Evolutionary conservation across 2,888 invertebrate genomes (phyloP), one percentile per base, ranked within the genome.

Genomic region (Parelbella ahira): DNA sequence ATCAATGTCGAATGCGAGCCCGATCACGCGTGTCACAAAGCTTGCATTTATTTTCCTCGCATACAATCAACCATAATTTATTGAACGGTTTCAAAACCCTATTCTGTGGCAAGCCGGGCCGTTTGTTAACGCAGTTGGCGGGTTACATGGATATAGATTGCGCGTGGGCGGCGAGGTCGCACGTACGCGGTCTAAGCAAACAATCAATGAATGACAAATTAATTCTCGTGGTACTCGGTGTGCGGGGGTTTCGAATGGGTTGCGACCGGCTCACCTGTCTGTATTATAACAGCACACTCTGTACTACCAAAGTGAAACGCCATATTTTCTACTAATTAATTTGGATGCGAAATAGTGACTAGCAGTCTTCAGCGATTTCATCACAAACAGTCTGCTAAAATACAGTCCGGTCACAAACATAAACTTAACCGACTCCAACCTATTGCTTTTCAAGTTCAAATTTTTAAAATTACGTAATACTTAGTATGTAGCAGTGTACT

Each of bases 181-280:
- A 53, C 60, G 58, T 55, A 62, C 58, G 62, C 53, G 59, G 58
- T 64, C 63, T 63, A 50, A 62, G 62, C 69, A 69, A 74, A 77
- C 74, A 75, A 71, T 72, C 75, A 71, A 74, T 74, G 73, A 68
- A 73, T 69, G 68, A 76, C 67, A 70, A 76, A 78, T 75, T 69
- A 65, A 62, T 56, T 50, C 34, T 44, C n/a, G n/a, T n/a, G n/a
- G n/a, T n/a, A n/a, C n/a, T n/a, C n/a, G n/a, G n/a, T 13, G 3
- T 18, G 24, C 21, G 21, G 23, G 8, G 6, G 13, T 11, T 30
- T 4, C 25, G 27, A 11, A n/a, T n/a, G n/a, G n/a, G n/a, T 4
- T n/a, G n/a, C 7, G 32, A 20, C 15, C 11, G 11, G 6, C n/a
- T 32, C 19, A 32, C n/a, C 18, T 11, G 7, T 11, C n/a, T 11